These are phyloP conservation scores for Microtus richardsoni DNA, from an alignment of 2,113 vertebrate genomes.

Conservation along the genomic window DNA sequence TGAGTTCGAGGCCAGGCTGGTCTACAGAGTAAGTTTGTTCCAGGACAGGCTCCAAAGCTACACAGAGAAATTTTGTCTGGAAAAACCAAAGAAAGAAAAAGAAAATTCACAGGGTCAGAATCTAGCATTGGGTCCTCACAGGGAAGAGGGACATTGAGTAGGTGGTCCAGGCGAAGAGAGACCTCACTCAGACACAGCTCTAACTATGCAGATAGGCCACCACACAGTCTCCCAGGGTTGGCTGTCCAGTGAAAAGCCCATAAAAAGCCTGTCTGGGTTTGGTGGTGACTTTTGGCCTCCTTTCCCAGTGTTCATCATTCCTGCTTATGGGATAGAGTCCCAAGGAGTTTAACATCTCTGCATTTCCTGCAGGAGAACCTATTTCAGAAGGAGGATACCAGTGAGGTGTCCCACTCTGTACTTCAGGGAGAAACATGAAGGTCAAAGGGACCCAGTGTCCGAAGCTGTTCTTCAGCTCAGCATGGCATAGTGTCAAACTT, in stretches of 20 bases:
- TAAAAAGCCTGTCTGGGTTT: not conserved
- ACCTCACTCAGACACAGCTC: not conserved
- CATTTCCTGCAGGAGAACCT: not conserved
- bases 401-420: too few relatives aligned
- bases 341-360: not conserved
- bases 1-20: too few relatives aligned
- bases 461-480: not conserved
- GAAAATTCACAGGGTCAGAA: not conserved
- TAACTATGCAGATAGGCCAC: not conserved
- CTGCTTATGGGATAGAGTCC: not conserved
- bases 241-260: not conserved
- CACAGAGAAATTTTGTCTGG: too few relatives aligned
- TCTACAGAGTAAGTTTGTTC: too few relatives aligned
- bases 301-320: not conserved
- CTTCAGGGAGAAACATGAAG: not conserved
- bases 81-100: too few relatives aligned
- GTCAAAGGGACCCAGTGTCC: not conserved
- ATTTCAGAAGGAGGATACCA: not conserved
- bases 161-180: not conserved
- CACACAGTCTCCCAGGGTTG: not conserved
- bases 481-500: too few relatives aligned
- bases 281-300: not conserved
- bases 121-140: not conserved
- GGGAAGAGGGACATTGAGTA: too few relatives aligned
- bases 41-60: too few relatives aligned